Evolutionary conservation across 2,113 vertebrate genomes (phyloP), one percentile per base, ranked within the genome.

Genomic region (Actenoides hombroni): DNA sequence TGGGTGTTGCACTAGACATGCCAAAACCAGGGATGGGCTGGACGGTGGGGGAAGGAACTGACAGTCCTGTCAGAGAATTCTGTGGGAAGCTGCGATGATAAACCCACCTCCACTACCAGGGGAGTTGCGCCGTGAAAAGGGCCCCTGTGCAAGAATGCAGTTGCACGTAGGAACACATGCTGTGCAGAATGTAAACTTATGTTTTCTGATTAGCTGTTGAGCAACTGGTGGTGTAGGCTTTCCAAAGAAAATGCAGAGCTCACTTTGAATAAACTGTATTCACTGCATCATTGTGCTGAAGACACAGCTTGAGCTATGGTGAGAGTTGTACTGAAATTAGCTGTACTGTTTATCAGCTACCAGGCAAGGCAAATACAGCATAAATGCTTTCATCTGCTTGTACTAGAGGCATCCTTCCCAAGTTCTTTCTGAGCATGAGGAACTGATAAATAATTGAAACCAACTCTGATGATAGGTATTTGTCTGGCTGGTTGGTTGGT

Each of bases 121-220:
- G 31, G 13, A 73, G 33, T 11, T 46, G 65, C 46, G 16, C 46
- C 31, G 7, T 7, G 39, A 16, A 26, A 64, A 88, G 57, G 42
- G 9, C 6, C 23, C 26, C 7, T 0, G 0, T n/a, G 53, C 39
- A 28, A 10, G 19, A 51, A 15, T 17, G 13, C 28, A 35, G 33
- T 13, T 81, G 31, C 16, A 0, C 0, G 2, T 51, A 37, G 8
- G 59, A 73, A 3, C n/a, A 3, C 2, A 2, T 35, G 48, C 33
- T 67, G 18, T n/a, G 29, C 25, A 4, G 46, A 46, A 5, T 40
- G 92, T 31, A n/a, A 56, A 24, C 17, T 53, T 10, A 2, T 9
- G 13, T 15, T 44, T 51, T 74, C 39, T 74, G 9, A 26, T 53
- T 16, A 73, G 35, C 39, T 82, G 26, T 3, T 48, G 65, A 82